These are phyloP conservation scores for Tenthredo amoena DNA, from an alignment of 2,888 invertebrate genomes.

Conservation along the genomic window DNA sequence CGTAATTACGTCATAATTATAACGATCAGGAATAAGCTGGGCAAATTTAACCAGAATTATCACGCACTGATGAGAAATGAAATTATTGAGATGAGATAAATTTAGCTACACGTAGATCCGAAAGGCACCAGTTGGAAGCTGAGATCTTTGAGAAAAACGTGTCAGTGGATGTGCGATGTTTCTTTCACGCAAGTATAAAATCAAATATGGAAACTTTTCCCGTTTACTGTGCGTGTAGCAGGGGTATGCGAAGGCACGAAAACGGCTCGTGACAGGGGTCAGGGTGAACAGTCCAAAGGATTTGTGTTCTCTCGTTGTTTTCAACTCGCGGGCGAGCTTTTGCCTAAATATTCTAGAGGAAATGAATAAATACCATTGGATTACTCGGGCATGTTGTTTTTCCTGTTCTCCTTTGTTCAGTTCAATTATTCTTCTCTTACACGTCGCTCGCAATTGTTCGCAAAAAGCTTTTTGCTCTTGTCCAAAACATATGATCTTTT, in stretches of 20 bases:
- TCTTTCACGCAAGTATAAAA: slow-evolving; percentile 5
- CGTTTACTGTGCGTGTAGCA: not conserved
- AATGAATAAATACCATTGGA: slow-evolving; percentile 42
- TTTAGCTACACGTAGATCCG: not conserved
- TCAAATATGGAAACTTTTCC: slow-evolving; percentile 31
- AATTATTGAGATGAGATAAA: not conserved
- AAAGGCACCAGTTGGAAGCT: not conserved
- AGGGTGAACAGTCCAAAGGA: slow-evolving; percentile 35
- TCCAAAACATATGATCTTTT: not conserved
- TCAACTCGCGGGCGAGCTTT: slow-evolving; percentile 33
- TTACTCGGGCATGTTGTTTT: not conserved
- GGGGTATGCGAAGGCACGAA: not conserved
- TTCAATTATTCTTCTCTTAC: not conserved
- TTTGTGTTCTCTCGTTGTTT: slow-evolving; percentile 43
- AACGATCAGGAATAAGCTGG: not conserved
- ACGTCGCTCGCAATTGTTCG: not conserved
- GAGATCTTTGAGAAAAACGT: not conserved
- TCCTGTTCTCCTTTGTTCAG: not conserved
- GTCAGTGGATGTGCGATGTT: not conserved
- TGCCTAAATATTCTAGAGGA: slow-evolving; percentile 38
- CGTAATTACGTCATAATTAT: slow-evolving; percentile 12
- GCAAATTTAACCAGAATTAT: slow-evolving; percentile 11
- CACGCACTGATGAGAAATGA: not conserved
- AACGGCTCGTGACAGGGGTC: slow-evolving; percentile 37
- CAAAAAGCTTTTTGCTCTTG: not conserved